These are phyloP conservation scores for Pomatostomus ruficeps DNA, from an alignment of 2,113 vertebrate genomes.

Conservation along the genomic window DNA sequence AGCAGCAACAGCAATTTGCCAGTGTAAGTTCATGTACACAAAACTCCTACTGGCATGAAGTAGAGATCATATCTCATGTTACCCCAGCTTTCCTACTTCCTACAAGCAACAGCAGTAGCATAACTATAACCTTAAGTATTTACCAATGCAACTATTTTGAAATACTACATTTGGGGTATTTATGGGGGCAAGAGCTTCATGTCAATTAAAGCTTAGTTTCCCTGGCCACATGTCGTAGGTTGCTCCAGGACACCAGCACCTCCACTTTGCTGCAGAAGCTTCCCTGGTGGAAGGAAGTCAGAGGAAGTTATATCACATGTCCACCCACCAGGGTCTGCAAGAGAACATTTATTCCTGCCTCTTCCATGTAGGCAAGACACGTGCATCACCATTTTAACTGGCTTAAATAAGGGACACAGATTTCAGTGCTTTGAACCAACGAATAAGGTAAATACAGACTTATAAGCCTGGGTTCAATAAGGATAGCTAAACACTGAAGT, in stretches of 20 bases:
- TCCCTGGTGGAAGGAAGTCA: background rate
- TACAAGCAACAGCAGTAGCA: background rate
- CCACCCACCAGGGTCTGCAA: background rate
- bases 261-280: background rate
- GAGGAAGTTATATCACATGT: background rate
- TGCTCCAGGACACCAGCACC: background rate
- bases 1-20: background rate
- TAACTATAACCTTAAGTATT: background rate
- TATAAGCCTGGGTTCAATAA: background rate
- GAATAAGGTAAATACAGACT: background rate
- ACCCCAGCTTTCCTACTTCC: background rate
- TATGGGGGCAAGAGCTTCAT: background rate
- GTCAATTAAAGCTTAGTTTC: background rate
- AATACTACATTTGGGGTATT: background rate
- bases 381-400: background rate
- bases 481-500: background rate
- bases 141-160: background rate
- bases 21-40: background rate
- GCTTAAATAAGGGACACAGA: background rate
- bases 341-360: background rate
- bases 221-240: rapidly evolving
- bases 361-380: background rate
- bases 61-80: background rate
- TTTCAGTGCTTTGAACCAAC: background rate
- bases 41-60: background rate